Evolutionary conservation across 2,113 vertebrate species (phyloP).

Genomic region (Reinhardtius hippoglossoides): DNA sequence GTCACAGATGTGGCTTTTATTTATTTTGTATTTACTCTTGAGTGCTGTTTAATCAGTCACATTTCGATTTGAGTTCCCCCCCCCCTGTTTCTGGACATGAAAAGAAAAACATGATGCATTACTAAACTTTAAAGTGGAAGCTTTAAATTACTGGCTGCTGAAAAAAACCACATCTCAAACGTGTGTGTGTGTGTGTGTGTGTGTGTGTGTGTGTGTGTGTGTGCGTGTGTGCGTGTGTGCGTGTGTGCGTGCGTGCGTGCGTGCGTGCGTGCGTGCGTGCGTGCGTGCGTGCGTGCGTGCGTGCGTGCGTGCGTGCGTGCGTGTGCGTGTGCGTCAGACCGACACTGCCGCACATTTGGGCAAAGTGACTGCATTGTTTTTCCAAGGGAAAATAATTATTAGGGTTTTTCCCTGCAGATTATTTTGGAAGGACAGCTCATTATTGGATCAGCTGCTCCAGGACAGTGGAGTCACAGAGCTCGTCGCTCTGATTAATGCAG

Average conservation of each 20-base stretch:
- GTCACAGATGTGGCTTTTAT: background rate
- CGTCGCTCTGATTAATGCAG: background rate
- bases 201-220: no score
- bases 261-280: background rate
- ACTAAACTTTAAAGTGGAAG: background rate
- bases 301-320: background rate
- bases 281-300: no score
- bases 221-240: no score
- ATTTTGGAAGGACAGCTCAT: conserved; percentile 9
- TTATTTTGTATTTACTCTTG: background rate
- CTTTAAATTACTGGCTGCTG: background rate
- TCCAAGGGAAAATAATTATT: background rate
- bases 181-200: no score
- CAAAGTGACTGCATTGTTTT: conserved; percentile 3
- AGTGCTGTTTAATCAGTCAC: background rate
- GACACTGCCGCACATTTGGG: background rate
- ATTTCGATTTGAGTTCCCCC: background rate
- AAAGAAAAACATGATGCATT: background rate
- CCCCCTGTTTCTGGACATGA: background rate
- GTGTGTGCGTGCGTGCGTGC: background rate
- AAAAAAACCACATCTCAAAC: background rate
- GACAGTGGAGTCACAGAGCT: background rate
- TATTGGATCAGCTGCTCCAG: background rate
- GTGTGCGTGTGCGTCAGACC: background rate
- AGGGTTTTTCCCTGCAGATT: conserved; percentile 4